phyloP scores from a whole-genome alignment of 64 coral and sea anemone species.

The Trachythela sp. region DNA sequence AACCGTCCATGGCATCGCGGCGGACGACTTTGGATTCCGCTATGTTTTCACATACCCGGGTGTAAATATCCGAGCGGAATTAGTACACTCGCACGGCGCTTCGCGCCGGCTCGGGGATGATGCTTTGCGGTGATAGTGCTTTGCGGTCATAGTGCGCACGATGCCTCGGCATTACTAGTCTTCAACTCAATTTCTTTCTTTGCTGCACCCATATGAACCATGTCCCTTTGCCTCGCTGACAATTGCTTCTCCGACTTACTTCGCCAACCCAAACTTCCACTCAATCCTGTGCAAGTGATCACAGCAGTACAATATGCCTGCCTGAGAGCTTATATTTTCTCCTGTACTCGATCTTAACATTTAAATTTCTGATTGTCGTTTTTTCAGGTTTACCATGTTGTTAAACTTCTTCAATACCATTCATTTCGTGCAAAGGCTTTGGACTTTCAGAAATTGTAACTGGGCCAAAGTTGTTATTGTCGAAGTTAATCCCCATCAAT shows the following conservation, averaged over 20 bases:
- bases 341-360: too few relatives aligned
- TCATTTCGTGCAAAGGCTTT: constrained; percentile 10
- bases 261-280: constrained; percentile 18
- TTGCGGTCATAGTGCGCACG: too few relatives aligned
- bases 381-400: background rate
- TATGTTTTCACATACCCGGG: too few relatives aligned
- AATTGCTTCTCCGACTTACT: constrained; percentile 41
- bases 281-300: constrained; percentile 10
- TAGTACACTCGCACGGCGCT: too few relatives aligned
- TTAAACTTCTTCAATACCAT: constrained; percentile 8
- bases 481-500: too few relatives aligned
- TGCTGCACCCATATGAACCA: constrained; percentile 40
- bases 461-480: too few relatives aligned
- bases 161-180: constrained; percentile 30
- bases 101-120: too few relatives aligned
- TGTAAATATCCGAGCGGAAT: too few relatives aligned
- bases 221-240: constrained; percentile 52
- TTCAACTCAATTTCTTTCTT: constrained; percentile 46
- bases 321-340: constrained; percentile 20
- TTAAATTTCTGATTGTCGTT: background rate
- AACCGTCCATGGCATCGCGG: too few relatives aligned
- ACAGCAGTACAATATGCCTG: constrained; percentile 15
- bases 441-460: too few relatives aligned
- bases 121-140: too few relatives aligned
- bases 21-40: too few relatives aligned